These are phyloP conservation scores for Edolisoma coerulescens DNA, from an alignment of 2,113 vertebrate species.

Conservation along the genomic window DNA sequence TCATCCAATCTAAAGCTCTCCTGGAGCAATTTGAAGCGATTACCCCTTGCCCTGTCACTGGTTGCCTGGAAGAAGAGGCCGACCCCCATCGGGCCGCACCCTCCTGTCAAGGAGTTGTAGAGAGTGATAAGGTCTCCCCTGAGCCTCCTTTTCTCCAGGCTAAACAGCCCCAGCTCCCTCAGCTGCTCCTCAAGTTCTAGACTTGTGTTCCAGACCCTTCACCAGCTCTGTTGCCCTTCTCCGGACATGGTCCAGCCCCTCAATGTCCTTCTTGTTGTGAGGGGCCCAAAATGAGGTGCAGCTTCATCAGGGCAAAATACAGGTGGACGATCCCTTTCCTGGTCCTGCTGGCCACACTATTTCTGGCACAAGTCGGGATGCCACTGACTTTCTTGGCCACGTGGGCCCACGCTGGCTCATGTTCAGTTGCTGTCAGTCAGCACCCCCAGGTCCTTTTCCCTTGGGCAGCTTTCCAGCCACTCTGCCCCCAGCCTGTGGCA, in stretches of 20 bases:
- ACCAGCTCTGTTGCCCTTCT: fast-evolving
- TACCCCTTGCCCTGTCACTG: not conserved
- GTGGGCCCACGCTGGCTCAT: not conserved
- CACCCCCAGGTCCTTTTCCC: fast-evolving
- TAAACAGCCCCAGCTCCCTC: not conserved
- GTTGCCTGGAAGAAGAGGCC: not conserved
- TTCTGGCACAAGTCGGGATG: not conserved
- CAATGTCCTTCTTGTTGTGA: not conserved
- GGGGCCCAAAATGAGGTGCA: not conserved
- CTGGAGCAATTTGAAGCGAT: not conserved
- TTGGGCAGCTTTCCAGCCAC: fast-evolving
- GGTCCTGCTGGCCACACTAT: not conserved
- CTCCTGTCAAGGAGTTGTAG: not conserved
- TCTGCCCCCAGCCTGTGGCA: not conserved
- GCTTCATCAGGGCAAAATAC: not conserved
- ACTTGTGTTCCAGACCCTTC: not conserved
- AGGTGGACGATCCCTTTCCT: fast-evolving
- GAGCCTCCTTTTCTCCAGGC: not conserved
- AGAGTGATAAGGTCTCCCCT: fast-evolving
- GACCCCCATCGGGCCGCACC: fast-evolving
- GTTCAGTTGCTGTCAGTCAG: not conserved
- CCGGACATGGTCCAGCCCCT: fast-evolving
- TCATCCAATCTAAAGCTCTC: not conserved
- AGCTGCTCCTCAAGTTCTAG: not conserved
- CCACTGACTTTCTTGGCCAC: not conserved